A percentile compares a stretch with the other conserved stretches of the same genome.
Conservation (phyloP, 2,888 invertebrate genomes). For the Magallana nippona region DNA sequence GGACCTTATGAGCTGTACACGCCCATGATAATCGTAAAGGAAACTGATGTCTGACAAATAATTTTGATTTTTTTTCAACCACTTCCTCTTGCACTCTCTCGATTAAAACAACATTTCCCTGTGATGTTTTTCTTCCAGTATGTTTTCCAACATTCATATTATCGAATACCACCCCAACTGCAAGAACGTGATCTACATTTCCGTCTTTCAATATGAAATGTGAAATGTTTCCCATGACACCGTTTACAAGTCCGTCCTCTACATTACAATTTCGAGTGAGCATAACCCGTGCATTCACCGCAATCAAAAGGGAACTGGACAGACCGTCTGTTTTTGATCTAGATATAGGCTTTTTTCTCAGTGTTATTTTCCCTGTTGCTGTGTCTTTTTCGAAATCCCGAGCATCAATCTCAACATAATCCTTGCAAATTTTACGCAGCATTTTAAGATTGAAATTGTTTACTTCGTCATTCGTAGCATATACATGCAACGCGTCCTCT, state of each 20-base stretch:
- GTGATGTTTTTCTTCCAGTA: not conserved
- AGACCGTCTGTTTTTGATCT: slow-evolving; percentile 3
- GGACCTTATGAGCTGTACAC: slow-evolving; percentile 51
- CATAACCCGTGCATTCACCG: slow-evolving; percentile 46
- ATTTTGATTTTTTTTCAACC: not conserved
- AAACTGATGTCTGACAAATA: slow-evolving; percentile 43
- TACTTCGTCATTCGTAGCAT: slow-evolving; percentile 48
- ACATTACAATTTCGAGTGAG: slow-evolving; percentile 50
- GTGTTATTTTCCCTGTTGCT: slow-evolving; percentile 44
- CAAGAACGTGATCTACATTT: not conserved
- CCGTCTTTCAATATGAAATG: not conserved
- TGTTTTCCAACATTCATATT: slow-evolving; percentile 37
- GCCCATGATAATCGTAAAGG: slow-evolving; percentile 49
- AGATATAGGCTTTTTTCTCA: not conserved
- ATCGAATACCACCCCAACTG: slow-evolving; percentile 46
- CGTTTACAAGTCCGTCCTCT: slow-evolving; percentile 53
- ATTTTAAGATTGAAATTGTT: slow-evolving; percentile 43
- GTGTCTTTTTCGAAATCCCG: slow-evolving; percentile 44
- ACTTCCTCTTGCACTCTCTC: slow-evolving; percentile 30
- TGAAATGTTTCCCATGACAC: slow-evolving; percentile 48
- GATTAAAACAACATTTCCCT: slow-evolving; percentile 10
- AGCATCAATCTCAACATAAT: slow-evolving; percentile 42
- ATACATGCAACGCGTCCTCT: slow-evolving; percentile 46
- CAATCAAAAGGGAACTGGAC: slow-evolving; percentile 8
- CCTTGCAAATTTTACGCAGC: slow-evolving; percentile 18